Evolutionary conservation across 1,140 invertebrate genomes (phyloP).

Genomic region (Drosophila tristis): DNA sequence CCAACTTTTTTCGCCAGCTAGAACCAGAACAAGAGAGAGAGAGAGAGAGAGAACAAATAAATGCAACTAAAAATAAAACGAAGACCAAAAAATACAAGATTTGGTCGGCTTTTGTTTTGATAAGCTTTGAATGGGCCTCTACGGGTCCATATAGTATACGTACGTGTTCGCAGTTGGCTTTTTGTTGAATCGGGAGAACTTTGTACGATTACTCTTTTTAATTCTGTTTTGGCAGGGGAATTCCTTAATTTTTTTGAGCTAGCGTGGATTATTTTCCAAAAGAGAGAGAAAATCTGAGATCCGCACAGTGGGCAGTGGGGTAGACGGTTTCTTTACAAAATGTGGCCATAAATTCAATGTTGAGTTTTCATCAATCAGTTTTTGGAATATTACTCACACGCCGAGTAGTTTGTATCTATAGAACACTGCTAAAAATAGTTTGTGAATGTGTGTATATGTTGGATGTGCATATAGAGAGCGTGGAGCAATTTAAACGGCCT

Average conservation of each 20-base stretch:
- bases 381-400: slow-evolving; percentile 60
- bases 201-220: slow-evolving; percentile 9
- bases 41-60: slow-evolving; percentile 1
- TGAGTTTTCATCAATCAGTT: slow-evolving; percentile 31
- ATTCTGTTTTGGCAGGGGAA: slow-evolving; percentile 21
- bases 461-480: slow-evolving; percentile 23
- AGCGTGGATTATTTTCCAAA: no score
- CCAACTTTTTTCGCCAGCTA: not conserved
- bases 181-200: not conserved
- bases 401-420: slow-evolving; percentile 12
- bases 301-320: no score
- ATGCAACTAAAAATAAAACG: slow-evolving; percentile 1
- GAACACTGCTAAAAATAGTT: slow-evolving; percentile 63
- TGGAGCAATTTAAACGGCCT: slow-evolving; percentile 60
- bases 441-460: slow-evolving; percentile 8
- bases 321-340: not conserved
- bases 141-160: slow-evolving; percentile 15
- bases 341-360: not conserved
- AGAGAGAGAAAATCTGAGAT: no score
- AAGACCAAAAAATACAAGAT: not conserved
- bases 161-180: slow-evolving; percentile 17
- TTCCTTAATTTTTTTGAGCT: slow-evolving; percentile 17
- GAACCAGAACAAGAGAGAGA: not conserved
- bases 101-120: slow-evolving; percentile 33
- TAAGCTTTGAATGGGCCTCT: slow-evolving; percentile 24